Conservation (phyloP, 2,113 vertebrate genomes). For the Gopherus flavomarginatus region DNA sequence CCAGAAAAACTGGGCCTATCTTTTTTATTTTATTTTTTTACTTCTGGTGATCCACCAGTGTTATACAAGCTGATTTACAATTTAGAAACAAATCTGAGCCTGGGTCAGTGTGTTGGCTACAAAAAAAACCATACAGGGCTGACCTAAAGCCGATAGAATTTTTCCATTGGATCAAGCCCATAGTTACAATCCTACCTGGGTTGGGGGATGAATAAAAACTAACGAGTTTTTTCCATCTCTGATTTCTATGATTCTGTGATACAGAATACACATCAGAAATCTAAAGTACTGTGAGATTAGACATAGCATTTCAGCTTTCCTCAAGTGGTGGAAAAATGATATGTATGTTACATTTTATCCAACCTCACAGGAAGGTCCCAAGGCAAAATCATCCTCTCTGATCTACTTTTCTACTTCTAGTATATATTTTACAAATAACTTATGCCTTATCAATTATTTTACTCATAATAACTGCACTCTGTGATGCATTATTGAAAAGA, state of each 20-base stretch:
- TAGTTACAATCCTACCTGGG: not conserved
- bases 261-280: constrained; percentile 7
- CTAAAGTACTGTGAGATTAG: constrained; percentile 41
- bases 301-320: constrained; percentile 30
- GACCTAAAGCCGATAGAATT: not conserved
- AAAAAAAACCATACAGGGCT: not conserved
- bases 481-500: constrained; percentile 57
- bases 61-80: not conserved
- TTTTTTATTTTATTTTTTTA: not conserved
- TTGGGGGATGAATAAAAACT: not conserved
- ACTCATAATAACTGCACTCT: constrained; percentile 15
- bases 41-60: rapidly evolving
- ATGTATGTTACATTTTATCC: not conserved
- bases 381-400: constrained; percentile 41
- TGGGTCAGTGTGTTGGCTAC: rapidly evolving
- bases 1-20: not conserved
- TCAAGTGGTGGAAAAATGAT: constrained; percentile 24
- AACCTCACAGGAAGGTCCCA: constrained; percentile 10
- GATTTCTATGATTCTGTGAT: constrained; percentile 19
- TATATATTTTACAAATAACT: constrained; percentile 58
- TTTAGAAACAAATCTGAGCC: not conserved
- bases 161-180: rapidly evolving
- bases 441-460: constrained; percentile 62
- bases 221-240: not conserved
- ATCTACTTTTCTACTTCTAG: constrained; percentile 45